Evolutionary conservation across 2,888 invertebrate genomes (phyloP).

Genomic region (Apamea monoglypha): DNA sequence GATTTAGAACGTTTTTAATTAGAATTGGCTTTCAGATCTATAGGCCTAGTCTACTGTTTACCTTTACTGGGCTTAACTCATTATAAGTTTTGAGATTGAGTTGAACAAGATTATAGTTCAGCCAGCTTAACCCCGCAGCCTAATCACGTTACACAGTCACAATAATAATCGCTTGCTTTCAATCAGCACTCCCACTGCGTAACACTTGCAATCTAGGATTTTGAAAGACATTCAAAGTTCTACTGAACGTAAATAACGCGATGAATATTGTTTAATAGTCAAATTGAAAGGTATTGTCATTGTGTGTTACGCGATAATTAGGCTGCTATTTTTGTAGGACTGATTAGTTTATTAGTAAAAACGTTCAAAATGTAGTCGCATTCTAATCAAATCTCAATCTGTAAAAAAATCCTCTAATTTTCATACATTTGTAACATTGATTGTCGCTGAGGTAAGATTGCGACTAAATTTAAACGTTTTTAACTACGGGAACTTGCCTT

Average conservation of each 20-base stretch:
- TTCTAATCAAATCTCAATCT: not conserved
- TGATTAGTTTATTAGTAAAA: not conserved
- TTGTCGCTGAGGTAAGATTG: not conserved
- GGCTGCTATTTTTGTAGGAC: not conserved
- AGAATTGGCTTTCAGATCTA: no score
- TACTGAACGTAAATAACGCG: not conserved
- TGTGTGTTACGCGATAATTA: not conserved
- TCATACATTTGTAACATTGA: not conserved
- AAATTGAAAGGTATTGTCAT: not conserved
- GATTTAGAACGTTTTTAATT: no score
- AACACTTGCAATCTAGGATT: not conserved
- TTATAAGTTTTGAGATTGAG: not conserved
- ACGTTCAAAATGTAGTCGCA: not conserved
- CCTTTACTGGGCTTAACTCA: not conserved
- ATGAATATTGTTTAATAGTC: not conserved
- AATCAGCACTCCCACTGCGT: not conserved
- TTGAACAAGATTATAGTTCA: not conserved
- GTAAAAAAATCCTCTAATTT: not conserved
- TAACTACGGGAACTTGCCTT: not conserved
- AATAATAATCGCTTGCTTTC: not conserved
- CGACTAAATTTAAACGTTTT: not conserved
- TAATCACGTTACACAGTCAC: not conserved
- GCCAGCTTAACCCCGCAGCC: not conserved
- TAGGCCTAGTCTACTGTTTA: constrained; percentile 1
- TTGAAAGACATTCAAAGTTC: not conserved